phyloP scores from a whole-genome alignment of 1,140 invertebrate genomes.

The Lethrus apterus region DNA sequence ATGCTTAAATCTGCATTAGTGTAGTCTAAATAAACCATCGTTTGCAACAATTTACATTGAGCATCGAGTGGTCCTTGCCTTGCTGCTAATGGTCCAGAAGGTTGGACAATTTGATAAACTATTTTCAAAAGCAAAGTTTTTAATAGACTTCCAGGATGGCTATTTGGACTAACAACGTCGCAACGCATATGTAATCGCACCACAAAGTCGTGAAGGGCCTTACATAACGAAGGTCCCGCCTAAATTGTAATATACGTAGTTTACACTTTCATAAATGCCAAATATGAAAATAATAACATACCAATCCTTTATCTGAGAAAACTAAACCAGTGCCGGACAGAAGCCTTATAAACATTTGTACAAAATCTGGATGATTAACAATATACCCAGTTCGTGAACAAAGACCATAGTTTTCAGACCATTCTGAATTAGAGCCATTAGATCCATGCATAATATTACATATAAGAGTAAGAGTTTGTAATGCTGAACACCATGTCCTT shows the following conservation, averaged over 20 bases:
- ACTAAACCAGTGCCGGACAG: slow-evolving; percentile 58
- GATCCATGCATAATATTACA: slow-evolving; percentile 31
- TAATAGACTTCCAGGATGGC: slow-evolving; percentile 52
- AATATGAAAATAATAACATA: slow-evolving; percentile 31
- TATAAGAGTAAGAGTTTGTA: slow-evolving; percentile 42
- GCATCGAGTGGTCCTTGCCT: slow-evolving; percentile 74
- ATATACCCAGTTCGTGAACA: slow-evolving; percentile 42
- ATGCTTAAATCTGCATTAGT: slow-evolving; percentile 61
- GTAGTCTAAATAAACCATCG: slow-evolving; percentile 59
- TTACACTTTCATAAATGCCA: background rate
- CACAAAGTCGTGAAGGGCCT: slow-evolving; percentile 65
- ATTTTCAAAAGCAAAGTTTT: slow-evolving; percentile 64
- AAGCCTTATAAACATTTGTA: slow-evolving; percentile 64
- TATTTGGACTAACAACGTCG: slow-evolving; percentile 52
- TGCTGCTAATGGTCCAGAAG: slow-evolving; percentile 60
- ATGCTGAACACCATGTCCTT: slow-evolving; percentile 65
- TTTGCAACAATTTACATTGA: slow-evolving; percentile 65
- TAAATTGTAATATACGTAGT: slow-evolving; percentile 37
- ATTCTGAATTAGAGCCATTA: slow-evolving; percentile 19
- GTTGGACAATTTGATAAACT: slow-evolving; percentile 61
- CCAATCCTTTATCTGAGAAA: slow-evolving; percentile 48
- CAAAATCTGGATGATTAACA: slow-evolving; percentile 60
- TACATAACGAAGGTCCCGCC: slow-evolving; percentile 73
- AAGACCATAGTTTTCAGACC: slow-evolving; percentile 26
- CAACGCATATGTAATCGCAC: slow-evolving; percentile 61